These are phyloP conservation scores for Sceliomorpha sp. DNA, from an alignment of 2,888 invertebrate genomes.

Conservation along the genomic window DNA sequence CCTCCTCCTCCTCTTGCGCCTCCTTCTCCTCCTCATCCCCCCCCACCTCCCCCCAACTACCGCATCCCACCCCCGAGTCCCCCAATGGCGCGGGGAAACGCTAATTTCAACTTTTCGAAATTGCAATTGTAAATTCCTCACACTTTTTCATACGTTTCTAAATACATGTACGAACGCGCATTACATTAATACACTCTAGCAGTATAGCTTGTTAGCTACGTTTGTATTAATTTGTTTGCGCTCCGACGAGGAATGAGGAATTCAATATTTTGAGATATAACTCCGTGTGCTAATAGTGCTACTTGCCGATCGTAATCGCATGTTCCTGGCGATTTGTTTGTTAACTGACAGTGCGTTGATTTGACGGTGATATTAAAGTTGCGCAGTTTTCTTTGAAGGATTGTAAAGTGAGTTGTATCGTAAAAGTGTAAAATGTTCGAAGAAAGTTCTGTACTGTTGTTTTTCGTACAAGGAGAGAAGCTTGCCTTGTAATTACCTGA, in stretches of 20 bases:
- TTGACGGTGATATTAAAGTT: too few species aligned
- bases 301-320: too few species aligned
- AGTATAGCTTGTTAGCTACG: background rate
- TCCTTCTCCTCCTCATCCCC: slow-evolving; percentile 29
- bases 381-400: too few species aligned
- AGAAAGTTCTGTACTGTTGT: too few species aligned
- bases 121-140: slow-evolving; percentile 40
- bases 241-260: background rate
- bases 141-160: slow-evolving; percentile 7
- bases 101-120: slow-evolving; percentile 49
- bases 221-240: slow-evolving; percentile 8
- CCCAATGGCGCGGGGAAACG: slow-evolving; percentile 26
- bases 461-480: too few species aligned
- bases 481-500: too few species aligned
- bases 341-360: too few species aligned
- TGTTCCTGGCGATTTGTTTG: too few species aligned
- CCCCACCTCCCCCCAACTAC: slow-evolving; percentile 29
- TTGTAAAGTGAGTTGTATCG: too few species aligned
- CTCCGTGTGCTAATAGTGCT: too few species aligned
- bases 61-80: slow-evolving; percentile 1
- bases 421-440: too few species aligned
- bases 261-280: too few species aligned
- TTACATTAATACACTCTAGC: slow-evolving; percentile 8
- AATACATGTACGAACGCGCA: slow-evolving; percentile 5
- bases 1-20: background rate